Evolutionary conservation across 2,888 invertebrate species (phyloP), one percentile per base, ranked within the genome.

Genomic region (Aphidius colemani): DNA sequence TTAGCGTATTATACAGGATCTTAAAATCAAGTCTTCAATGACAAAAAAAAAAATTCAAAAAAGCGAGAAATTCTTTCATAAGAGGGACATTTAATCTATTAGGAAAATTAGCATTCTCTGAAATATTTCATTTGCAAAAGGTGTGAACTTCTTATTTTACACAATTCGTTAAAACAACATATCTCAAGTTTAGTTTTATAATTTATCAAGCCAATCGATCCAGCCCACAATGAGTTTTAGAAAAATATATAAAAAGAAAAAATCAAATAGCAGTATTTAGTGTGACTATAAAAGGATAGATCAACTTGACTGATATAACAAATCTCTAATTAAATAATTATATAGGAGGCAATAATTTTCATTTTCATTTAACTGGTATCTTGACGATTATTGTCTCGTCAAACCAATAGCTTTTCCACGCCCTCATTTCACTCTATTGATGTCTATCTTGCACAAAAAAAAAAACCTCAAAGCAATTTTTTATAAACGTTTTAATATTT

Each of bases 81-180:
- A 30, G 30, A 30, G 53, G 66, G 65, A 72, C 75, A 74, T 74
- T 79, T 77, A 76, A 77, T 77, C 79, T 76, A 80, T 80, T 80
- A 78, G 75, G 74, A 74, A 78, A 80, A 80, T 80, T 79, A 78
- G 73, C 74, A 67, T 30, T 60, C 30, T 43, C 13, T 18, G 0
- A 7, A 10, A 4, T 39, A 9, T 30, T 18, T 30, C 43, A 40
- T 7, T 7, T n/a, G 18, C 53, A 13, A 58, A 46, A 64, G 64
- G 63, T 64, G 64, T 59, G 30, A 66, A 66, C 30, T 56, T 57
- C 30, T 30, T 51, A 44, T 43, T 45, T 50, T 7, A 55, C 39
- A 61, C 57, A 13, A 18, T 18, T 18, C 13, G 1, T 18, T 18
- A 18, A 7, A 39, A 7, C 51, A 8, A 13, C 9, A 18, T 41